These are phyloP conservation scores for Characodon lateralis DNA, from an alignment of 2,797 vertebrate genomes.

Conservation along the genomic window DNA sequence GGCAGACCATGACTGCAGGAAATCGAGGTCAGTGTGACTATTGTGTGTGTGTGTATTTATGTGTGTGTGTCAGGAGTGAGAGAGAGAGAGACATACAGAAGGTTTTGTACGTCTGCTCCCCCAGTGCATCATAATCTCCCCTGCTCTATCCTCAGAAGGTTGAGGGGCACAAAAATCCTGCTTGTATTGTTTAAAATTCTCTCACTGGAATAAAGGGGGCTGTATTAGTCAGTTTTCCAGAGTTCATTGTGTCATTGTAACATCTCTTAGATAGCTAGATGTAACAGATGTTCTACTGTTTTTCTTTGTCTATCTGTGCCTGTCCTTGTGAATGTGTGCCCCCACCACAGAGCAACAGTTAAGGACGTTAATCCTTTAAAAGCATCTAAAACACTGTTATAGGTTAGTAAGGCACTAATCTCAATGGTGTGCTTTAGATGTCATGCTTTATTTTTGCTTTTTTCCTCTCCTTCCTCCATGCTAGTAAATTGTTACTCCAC, in stretches of 20 bases:
- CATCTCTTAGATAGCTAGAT: slow-evolving; percentile 34
- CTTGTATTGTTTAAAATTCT: slow-evolving; percentile 53
- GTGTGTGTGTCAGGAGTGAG: slow-evolving; percentile 5
- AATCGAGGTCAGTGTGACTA: slow-evolving; percentile 74
- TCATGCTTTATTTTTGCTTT: slow-evolving; percentile 4
- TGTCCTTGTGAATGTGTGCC: slow-evolving; percentile 9
- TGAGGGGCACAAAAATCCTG: slow-evolving; percentile 18
- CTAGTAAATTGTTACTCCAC: not conserved
- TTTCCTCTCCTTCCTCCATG: not conserved
- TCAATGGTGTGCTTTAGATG: slow-evolving; percentile 21
- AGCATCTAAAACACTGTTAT: slow-evolving; percentile 49
- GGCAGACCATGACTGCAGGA: slow-evolving; percentile 48
- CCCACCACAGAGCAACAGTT: slow-evolving; percentile 38
- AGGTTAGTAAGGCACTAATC: slow-evolving; percentile 51
- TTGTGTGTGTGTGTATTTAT: slow-evolving; percentile 48
- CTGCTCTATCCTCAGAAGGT: slow-evolving; percentile 37
- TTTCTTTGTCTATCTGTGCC: slow-evolving; percentile 16
- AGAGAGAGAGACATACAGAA: slow-evolving; percentile 45
- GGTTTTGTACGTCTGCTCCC: slow-evolving; percentile 53
- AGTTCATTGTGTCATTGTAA: slow-evolving; percentile 35
- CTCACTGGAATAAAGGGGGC: slow-evolving; percentile 35
- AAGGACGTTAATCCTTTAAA: slow-evolving; percentile 72
- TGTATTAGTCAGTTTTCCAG: slow-evolving; percentile 20
- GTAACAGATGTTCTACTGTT: slow-evolving; percentile 56
- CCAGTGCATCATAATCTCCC: slow-evolving; percentile 60